Evolutionary conservation across 2,113 vertebrate species (phyloP).

Genomic region (Sciurus niger): DNA sequence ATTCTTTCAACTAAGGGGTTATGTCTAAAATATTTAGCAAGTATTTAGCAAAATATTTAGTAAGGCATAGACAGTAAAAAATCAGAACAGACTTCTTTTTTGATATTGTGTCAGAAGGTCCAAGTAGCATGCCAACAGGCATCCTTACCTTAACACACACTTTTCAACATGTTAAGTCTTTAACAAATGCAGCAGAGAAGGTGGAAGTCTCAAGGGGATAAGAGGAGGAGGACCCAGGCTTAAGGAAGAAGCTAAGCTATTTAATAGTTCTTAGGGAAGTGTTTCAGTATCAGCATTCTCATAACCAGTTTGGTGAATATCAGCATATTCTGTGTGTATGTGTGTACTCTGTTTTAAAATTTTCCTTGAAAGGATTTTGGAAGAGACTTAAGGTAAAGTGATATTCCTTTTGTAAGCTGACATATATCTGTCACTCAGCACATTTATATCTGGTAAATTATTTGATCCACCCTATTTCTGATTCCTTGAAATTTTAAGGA

Average conservation of each 20-base stretch:
- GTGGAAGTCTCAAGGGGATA: background rate
- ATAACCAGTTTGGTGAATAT: background rate
- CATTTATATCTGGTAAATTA: background rate
- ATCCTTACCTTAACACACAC: fast-evolving
- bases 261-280: background rate
- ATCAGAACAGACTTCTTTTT: background rate
- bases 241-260: background rate
- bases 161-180: background rate
- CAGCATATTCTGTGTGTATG: background rate
- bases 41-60: no score
- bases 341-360: background rate
- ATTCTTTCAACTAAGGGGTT: background rate
- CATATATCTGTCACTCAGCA: background rate
- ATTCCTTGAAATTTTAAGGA: background rate
- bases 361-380: background rate
- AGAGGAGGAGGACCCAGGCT: background rate
- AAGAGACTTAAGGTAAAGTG: background rate
- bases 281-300: background rate
- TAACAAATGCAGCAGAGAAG: background rate
- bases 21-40: conserved; percentile 5
- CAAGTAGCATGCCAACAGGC: background rate
- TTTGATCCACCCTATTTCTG: background rate
- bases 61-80: background rate
- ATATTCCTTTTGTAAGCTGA: background rate
- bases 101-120: background rate